Base-by-base conservation (phyloP, 2,888 invertebrate species). In the Megalurothrips usitatus region DNA sequence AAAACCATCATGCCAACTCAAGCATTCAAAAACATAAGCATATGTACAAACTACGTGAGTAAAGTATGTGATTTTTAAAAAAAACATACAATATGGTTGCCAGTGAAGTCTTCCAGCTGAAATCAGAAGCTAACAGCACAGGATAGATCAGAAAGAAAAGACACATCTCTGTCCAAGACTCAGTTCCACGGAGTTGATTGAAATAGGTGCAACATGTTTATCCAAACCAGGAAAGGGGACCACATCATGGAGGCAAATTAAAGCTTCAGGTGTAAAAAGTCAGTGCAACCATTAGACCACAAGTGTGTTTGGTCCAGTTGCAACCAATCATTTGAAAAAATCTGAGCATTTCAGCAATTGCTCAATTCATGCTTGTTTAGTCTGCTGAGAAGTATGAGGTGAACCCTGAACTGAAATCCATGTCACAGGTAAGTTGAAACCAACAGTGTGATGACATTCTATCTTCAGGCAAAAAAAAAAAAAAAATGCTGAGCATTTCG, bases 331-430 rank as follows among this genome's bases (percentile, higher is more conserved):
- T 19, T 4, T 58, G 58, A 58, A 58, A n/a, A 43, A 43, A 43
- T 43, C 34, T 19, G 11, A 58, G n/a, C 58, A 58, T n/a, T 58
- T 19, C 19, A 58, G 58, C 58, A 19, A 58, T 58, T 75, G 26
- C 68, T 75, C 9, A 75, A 75, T 11, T 75, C 68, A 75, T 75
- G 68, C 68, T 75, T 75, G 68, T 75, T 75, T 26, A 75, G 68
- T 75, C 68, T 75, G 68, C 68, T 26, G 26, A 75, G 26, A 75
- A 12, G 26, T 12, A 26, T 26, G 10, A 58, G 14, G 58, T 19
- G 58, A 58, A 58, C 68, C 26, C 68, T 75, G 68, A 75, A 75
- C 68, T 75, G 68, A 75, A 75, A 75, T 43, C 23, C 68, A 75
- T 75, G n/a, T 75, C 26, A 6, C 34, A 43, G 34, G 34, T 43